Evolutionary conservation across 1,140 invertebrate genomes (phyloP), one percentile per base, ranked within the genome.

Genomic region (Nixonia krombeini): DNA sequence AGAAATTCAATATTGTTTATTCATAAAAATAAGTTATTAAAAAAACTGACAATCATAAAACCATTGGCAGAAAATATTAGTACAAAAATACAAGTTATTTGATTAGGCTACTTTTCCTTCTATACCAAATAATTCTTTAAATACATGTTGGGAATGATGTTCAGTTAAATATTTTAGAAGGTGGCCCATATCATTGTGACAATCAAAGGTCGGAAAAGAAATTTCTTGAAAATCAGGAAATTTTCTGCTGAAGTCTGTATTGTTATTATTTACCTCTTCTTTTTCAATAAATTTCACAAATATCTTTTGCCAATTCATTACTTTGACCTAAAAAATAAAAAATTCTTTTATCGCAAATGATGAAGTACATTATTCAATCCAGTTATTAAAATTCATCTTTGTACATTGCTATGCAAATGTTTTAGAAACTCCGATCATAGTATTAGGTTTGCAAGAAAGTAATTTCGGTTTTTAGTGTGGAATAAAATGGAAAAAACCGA

Each of bases 111-210:
- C 49, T 73, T 82, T 85, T 8, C 87, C 87, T 69, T 89, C 88
- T 15, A 94, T 85, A 8, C 92, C 92, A 89, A 94, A 94, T 69
- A 92, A 88, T 70, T 93, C 88, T 82, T 90, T 90, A 83, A 94
- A 94, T 44, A 89, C 88, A 80, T 92, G 86, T 35, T 83, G 87
- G 33, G 88, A 87, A 8, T 89, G 77, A 74, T 90, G 89, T 37
- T 90, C 76, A 26, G 89, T 87, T 62, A 94, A 83, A 84, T 89
- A 94, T 61, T 90, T 90, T 44, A 88, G 88, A 61, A 95, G 87
- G 70, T 89, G 88, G 21, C 91, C 91, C 87, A 93, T 90, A 76
- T 93, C 89, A 83, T 91, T 90, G 76, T 92, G 91, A 73, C 87
- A 86, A 45, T 89, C 88, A 4, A 87, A 85, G 58, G 82, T 89